Percentiles rank a stretch among this genome's conserved stretches.
These are phyloP conservation scores for Napeogenes inachia DNA, from an alignment of 2,888 invertebrate species.

Conservation along the genomic window DNA sequence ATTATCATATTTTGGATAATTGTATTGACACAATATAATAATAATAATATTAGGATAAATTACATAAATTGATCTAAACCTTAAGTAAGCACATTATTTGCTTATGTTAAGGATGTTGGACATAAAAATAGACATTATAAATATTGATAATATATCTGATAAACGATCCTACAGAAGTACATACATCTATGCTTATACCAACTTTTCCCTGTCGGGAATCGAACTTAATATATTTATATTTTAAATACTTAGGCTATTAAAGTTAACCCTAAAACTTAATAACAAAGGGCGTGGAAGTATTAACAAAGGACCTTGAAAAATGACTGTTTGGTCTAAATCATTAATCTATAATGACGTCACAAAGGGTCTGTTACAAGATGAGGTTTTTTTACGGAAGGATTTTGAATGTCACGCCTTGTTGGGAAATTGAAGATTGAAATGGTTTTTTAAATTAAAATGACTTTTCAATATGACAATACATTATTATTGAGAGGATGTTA, in stretches of 20 bases:
- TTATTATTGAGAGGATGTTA: slow-evolving; percentile 43
- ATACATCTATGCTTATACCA: no score
- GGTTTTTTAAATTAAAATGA: no score
- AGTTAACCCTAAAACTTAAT: slow-evolving; percentile 15
- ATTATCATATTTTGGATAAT: slow-evolving; percentile 6
- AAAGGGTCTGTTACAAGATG: slow-evolving; percentile 50
- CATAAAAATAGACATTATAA: no score
- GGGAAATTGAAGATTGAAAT: slow-evolving; percentile 30
- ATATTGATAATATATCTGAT: no score
- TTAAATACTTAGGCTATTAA: background rate
- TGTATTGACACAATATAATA: background rate
- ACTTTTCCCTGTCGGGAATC: no score
- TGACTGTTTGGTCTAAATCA: slow-evolving; percentile 52
- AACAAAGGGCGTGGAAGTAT: slow-evolving; percentile 31
- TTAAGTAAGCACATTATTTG: no score
- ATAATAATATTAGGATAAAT: no score
- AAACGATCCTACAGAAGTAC: no score
- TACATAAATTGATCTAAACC: no score
- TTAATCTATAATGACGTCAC: slow-evolving; percentile 42
- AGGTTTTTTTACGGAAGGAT: slow-evolving; percentile 38
- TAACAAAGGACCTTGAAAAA: slow-evolving; percentile 35
- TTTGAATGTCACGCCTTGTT: slow-evolving; percentile 75
- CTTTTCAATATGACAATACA: background rate
- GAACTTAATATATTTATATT: no score
- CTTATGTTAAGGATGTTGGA: no score